phyloP scores from a whole-genome alignment of 2,888 invertebrate species.

The Muschampia plurimacula region DNA sequence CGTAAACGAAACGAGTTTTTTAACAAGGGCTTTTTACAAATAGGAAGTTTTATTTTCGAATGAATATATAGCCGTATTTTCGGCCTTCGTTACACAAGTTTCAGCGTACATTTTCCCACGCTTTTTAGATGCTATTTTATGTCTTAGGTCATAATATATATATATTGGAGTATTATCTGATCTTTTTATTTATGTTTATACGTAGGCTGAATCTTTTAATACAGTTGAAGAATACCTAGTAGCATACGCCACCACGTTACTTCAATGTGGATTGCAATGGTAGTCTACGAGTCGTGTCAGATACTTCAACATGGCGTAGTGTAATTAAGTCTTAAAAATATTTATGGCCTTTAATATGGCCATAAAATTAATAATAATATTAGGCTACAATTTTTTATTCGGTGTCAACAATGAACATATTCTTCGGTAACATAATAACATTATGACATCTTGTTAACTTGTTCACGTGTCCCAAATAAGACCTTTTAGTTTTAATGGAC shows the following conservation, averaged over 20 bases:
- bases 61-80: neutral
- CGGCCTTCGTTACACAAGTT: constrained; percentile 1
- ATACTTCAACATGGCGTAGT: too few species aligned
- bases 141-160: neutral
- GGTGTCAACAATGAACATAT: too few species aligned
- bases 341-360: too few species aligned
- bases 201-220: neutral
- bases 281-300: too few species aligned
- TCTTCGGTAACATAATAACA: too few species aligned
- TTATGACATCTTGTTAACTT: neutral
- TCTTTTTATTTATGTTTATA: neutral
- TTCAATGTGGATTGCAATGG: too few species aligned
- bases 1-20: neutral
- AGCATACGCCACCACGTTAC: too few species aligned
- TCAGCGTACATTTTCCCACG: neutral
- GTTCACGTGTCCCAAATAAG: neutral
- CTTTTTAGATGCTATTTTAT: neutral
- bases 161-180: neutral
- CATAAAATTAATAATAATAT: neutral
- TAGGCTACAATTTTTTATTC: neutral
- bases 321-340: too few species aligned
- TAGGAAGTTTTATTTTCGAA: neutral
- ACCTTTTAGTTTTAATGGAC: neutral
- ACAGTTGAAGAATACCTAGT: too few species aligned
- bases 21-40: neutral